Evolutionary conservation across 2,113 vertebrate species (phyloP), one percentile per base, ranked within the genome.

Genomic region (Oryzias woworae): DNA sequence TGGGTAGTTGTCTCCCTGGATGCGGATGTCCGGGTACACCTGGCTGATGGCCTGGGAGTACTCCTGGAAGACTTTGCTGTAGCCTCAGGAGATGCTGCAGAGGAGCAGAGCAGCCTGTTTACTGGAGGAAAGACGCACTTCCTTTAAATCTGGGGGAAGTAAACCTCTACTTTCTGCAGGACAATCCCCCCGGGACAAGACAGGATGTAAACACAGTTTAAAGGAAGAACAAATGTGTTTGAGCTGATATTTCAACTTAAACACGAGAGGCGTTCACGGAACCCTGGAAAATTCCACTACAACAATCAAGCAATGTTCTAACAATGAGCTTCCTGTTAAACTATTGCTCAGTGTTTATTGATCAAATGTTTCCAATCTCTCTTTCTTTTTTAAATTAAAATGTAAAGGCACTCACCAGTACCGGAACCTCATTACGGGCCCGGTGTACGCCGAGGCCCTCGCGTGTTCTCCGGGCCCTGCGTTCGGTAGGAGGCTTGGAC

Each of bases 31-130:
- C 12, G 92, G 92, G 83, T 93, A 92, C 86, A 92, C 44, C 87
- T 90, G 86, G 73, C 71, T 87, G 66, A 93, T 91, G 43, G 92
- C 82, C 41, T 85, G 62, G 18, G 92, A 90, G 82, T 92, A 92
- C 65, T 93, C 92, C 89, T 93, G 90, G 81, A 88, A 93, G 82
- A 89, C 90, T 73, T 90, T 93, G 47, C 78, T 91, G 87, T 93
- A 93, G 8, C 92, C 92, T 93, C 92, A 93, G 87, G 92, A 93
- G 66, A 91, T 92, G 58, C 92, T 93, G 68, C 17, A 36, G 20
- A 45, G 43, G 15, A 45, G 14, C 13, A 15, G 14, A 15, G 44
- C 4, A 45, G 44, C 4, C 16, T 6, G 4, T 1, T 45, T 1
- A 45, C 4, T 3, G 5, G 44, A 6, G 14, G 6, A 15, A 45